Evolutionary conservation across 2,888 invertebrate species (phyloP).

Genomic region (Mythimna albipuncta): DNA sequence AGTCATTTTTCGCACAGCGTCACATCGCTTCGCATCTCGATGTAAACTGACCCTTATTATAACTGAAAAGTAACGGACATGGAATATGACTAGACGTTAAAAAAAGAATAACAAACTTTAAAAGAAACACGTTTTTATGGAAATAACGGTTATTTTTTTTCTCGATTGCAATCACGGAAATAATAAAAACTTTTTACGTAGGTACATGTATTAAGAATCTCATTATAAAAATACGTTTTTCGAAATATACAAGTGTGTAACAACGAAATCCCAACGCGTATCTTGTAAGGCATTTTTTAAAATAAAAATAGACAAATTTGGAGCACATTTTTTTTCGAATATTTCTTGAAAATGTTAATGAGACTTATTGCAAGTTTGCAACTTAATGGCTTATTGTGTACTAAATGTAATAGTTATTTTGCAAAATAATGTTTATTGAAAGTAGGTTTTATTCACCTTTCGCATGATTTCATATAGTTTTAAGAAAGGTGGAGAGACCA

Average conservation of each 20-base stretch:
- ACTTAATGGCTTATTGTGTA: constrained; percentile 54
- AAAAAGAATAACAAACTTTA: constrained; percentile 2
- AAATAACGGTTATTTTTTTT: constrained; percentile 29
- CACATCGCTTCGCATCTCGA: too few relatives aligned
- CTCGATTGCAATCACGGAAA: constrained; percentile 36
- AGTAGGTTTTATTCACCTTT: constrained; percentile 44
- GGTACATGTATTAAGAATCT: constrained; percentile 61
- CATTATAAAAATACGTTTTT: constrained; percentile 54
- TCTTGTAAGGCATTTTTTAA: constrained; percentile 47
- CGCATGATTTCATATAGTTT: constrained; percentile 62
- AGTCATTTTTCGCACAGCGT: too few relatives aligned
- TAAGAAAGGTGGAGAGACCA: constrained; percentile 43
- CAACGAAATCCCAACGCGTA: constrained; percentile 72
- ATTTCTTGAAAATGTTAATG: constrained; percentile 33
- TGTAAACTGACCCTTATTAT: not conserved
- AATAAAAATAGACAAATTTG: constrained; percentile 53
- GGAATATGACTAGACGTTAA: not conserved
- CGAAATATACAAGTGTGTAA: constrained; percentile 53
- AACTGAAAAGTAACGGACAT: constrained; percentile 9
- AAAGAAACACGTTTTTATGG: not conserved
- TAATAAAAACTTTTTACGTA: constrained; percentile 32
- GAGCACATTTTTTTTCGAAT: constrained; percentile 50
- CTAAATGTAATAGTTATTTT: constrained; percentile 39
- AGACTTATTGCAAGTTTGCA: constrained; percentile 52
- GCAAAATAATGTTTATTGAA: constrained; percentile 39